phyloP scores from a whole-genome alignment of 2,888 invertebrate genomes.

The Hemaris fuciformis region DNA sequence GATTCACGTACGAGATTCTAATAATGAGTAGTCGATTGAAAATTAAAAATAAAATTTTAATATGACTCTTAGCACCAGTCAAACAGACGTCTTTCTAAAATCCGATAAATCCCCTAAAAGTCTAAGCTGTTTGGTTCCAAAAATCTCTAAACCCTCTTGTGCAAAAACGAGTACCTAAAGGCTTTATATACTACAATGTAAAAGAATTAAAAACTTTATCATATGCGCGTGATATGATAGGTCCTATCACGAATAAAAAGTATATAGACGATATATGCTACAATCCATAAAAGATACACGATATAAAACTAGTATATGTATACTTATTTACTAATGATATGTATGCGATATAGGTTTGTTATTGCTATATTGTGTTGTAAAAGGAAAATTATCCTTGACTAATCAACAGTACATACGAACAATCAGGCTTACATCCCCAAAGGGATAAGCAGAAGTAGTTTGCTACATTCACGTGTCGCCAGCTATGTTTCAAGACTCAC shows the following conservation, averaged over 20 bases:
- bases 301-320: slow-evolving; percentile 24
- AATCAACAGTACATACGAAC: neutral
- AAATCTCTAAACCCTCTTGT: neutral
- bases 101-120: neutral
- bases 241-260: neutral
- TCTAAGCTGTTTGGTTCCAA: neutral
- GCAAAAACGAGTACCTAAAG: neutral
- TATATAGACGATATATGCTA: slow-evolving; percentile 23
- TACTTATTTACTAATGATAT: slow-evolving; percentile 72
- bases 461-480: too few species aligned
- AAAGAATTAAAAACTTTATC: neutral
- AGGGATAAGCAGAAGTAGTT: too few species aligned
- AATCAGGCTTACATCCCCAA: too few species aligned
- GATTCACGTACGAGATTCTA: too few species aligned
- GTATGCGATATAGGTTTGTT: slow-evolving; percentile 71
- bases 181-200: neutral
- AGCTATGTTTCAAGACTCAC: too few species aligned
- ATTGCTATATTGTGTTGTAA: slow-evolving; percentile 52
- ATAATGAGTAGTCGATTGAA: too few species aligned
- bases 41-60: neutral
- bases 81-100: neutral
- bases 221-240: neutral
- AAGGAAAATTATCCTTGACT: neutral
- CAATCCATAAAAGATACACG: slow-evolving; percentile 17
- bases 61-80: neutral